These are phyloP conservation scores for Melitaea athalia DNA, from an alignment of 2,888 invertebrate species.

Conservation along the genomic window DNA sequence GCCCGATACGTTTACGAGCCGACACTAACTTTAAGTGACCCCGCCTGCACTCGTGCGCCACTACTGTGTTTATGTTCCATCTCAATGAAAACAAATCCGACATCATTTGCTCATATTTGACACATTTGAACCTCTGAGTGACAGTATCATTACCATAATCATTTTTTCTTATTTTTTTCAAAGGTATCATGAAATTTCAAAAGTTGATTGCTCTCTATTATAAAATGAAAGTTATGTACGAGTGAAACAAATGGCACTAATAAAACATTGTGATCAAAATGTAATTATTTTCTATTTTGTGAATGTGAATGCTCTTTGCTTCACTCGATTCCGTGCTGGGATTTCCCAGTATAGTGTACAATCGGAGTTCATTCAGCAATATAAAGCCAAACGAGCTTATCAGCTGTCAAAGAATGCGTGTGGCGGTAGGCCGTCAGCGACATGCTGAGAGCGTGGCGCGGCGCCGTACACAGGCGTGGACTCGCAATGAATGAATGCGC, in stretches of 20 bases:
- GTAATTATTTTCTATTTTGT: neutral
- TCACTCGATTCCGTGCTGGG: constrained; percentile 14
- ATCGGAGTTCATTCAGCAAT: constrained; percentile 47
- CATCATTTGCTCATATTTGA: constrained; percentile 32
- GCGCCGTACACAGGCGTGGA: constrained; percentile 37
- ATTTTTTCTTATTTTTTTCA: too few species aligned
- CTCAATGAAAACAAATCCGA: constrained; percentile 69
- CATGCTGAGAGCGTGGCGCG: constrained; percentile 37
- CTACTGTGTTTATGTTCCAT: constrained; percentile 72
- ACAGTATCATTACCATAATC: neutral
- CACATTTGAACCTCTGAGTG: neutral
- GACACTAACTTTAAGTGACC: constrained; percentile 78
- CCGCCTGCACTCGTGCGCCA: constrained; percentile 69
- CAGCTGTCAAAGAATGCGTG: constrained; percentile 70
- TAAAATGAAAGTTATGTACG: too few species aligned
- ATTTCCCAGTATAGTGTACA: constrained; percentile 31
- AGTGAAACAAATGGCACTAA: neutral
- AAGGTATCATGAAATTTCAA: neutral
- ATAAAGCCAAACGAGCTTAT: constrained; percentile 59
- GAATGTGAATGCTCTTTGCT: neutral
- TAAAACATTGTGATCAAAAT: neutral
- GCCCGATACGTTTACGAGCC: constrained; percentile 79
- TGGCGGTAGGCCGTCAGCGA: constrained; percentile 46
- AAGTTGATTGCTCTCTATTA: neutral
- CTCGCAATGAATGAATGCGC: constrained; percentile 51